These are phyloP conservation scores for Macaca fascicularis DNA, from an alignment of 2,113 vertebrate genomes.

Conservation along the genomic window DNA sequence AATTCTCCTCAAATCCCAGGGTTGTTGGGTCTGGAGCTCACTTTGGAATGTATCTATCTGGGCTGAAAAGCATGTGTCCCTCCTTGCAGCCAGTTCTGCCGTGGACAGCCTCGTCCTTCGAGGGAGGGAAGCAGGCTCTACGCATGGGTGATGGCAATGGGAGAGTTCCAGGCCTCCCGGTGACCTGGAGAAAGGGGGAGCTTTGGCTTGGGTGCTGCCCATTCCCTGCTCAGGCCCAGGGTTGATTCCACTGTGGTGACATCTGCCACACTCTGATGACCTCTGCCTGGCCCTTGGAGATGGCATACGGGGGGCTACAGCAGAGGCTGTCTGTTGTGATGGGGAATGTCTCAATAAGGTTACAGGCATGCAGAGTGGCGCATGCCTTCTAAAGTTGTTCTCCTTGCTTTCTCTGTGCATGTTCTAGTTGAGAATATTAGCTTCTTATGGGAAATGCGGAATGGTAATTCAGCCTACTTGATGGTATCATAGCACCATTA, in stretches of 20 bases:
- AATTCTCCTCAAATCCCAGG: too few relatives aligned
- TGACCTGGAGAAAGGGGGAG: neutral
- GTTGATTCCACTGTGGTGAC: too few relatives aligned
- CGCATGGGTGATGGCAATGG: too few relatives aligned
- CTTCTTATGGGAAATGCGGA: neutral
- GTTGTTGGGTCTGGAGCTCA: fast-evolving
- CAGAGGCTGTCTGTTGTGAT: neutral
- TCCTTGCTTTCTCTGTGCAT: neutral
- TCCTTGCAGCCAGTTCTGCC: neutral
- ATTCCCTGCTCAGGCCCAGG: neutral
- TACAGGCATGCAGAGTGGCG: neutral
- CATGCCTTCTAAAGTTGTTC: neutral
- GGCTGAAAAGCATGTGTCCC: neutral
- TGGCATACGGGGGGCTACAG: too few relatives aligned
- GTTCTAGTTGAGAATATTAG: neutral
- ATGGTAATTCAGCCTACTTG: neutral
- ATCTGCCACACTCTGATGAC: neutral
- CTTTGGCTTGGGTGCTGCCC: neutral
- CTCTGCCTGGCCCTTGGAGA: too few relatives aligned
- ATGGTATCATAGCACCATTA: neutral
- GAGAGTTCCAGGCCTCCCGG: neutral
- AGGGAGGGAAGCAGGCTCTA: neutral
- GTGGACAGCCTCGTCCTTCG: neutral
- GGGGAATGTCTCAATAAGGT: neutral
- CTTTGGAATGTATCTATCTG: neutral